Conservation (phyloP, 2,888 invertebrate species). For the Venusia cambrica region DNA sequence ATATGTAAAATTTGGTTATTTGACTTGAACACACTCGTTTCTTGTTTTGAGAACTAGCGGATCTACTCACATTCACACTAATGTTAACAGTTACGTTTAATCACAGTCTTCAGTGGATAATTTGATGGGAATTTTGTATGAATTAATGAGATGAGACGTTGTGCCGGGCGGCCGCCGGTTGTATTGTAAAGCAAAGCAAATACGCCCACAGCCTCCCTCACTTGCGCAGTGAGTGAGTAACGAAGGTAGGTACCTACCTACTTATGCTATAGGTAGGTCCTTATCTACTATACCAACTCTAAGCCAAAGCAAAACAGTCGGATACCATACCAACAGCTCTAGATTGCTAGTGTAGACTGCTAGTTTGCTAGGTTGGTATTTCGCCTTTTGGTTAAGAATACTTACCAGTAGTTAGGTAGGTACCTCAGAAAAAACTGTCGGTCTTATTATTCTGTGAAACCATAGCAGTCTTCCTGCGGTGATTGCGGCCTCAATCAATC, state of each 20-base stretch:
- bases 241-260: conserved; percentile 39
- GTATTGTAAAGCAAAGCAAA: conserved; percentile 54
- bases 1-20: conserved; percentile 42
- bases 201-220: conserved; percentile 74
- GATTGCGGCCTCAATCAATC: no score
- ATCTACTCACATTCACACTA: conserved; percentile 50
- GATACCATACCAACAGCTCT: no score
- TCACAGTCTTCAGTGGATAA: conserved; percentile 60
- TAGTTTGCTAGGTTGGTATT: no score
- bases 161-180: conserved; percentile 55
- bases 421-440: no score
- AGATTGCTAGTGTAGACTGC: no score
- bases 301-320: no score
- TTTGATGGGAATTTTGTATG: conserved; percentile 52
- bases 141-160: conserved; percentile 53
- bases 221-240: conserved; percentile 60
- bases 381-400: no score
- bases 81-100: conserved; percentile 46
- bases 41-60: conserved; percentile 35
- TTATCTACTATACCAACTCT: no score
- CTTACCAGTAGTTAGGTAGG: no score
- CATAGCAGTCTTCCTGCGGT: no score
- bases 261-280: no score
- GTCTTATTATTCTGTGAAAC: no score
- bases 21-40: conserved; percentile 44